Conservation (phyloP, 2,888 invertebrate species). For the Syrphus vitripennis region DNA sequence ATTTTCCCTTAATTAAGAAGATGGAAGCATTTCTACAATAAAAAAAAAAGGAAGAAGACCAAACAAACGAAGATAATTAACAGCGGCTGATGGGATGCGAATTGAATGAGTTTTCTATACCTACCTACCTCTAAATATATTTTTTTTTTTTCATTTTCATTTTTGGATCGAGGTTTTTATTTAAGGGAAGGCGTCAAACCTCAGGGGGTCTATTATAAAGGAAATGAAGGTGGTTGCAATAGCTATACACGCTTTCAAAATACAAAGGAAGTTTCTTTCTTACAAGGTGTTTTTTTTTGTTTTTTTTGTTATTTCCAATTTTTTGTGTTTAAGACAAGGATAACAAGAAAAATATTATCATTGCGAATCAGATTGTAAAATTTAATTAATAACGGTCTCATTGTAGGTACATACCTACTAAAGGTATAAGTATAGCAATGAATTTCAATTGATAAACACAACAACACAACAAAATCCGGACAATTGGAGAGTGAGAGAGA, state of each 20-base stretch:
- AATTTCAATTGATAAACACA: constrained; percentile 34
- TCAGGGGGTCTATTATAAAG: constrained; percentile 62
- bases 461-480: background rate
- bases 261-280: constrained; percentile 7
- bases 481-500: constrained; percentile 1
- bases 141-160: background rate
- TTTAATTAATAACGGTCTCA: constrained; percentile 65
- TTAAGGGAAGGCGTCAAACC: constrained; percentile 60
- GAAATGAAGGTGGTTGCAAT: constrained; percentile 36
- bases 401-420: no score
- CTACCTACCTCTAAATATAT: background rate
- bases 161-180: constrained; percentile 1
- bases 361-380: constrained; percentile 57
- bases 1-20: constrained; percentile 67
- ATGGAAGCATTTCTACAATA: constrained; percentile 23
- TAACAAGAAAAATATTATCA: constrained; percentile 50
- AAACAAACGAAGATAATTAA: constrained; percentile 65
- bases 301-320: no score
- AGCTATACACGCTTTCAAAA: constrained; percentile 8
- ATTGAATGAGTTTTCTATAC: constrained; percentile 59
- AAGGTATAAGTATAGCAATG: constrained; percentile 2
- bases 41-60: constrained; percentile 28
- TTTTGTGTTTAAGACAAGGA: constrained; percentile 10
- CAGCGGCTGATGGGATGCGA: constrained; percentile 50
- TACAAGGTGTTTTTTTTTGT: constrained; percentile 3